Percentiles rank a stretch among this genome's conserved stretches.
These are phyloP conservation scores for Sturmia bella DNA, from an alignment of 2,888 invertebrate species.

Conservation along the genomic window DNA sequence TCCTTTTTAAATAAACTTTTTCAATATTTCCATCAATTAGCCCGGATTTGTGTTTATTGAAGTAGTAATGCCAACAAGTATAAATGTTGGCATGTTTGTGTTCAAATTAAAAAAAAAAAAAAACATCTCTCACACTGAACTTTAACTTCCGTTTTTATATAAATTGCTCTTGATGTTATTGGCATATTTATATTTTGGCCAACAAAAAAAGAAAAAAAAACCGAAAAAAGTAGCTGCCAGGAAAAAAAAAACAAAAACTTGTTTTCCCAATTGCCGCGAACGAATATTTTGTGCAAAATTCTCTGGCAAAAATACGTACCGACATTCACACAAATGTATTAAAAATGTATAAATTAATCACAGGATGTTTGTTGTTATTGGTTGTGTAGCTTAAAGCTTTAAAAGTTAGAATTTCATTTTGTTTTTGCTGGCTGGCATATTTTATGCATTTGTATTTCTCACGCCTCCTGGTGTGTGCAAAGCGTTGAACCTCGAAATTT, in stretches of 20 bases:
- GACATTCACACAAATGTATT: conserved; percentile 13
- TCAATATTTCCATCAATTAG: not conserved
- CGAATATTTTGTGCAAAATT: conserved; percentile 34
- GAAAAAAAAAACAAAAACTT: conserved; percentile 3
- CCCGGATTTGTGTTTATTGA: not conserved
- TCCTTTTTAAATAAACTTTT: not conserved
- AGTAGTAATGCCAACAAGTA: conserved; percentile 9
- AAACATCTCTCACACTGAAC: conserved; percentile 39
- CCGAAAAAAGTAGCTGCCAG: not conserved
- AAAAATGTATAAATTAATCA: conserved; percentile 59
- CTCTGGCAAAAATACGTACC: conserved; percentile 6
- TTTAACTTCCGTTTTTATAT: conserved; percentile 64
- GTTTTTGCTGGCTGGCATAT: too few relatives aligned
- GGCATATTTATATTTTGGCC: conserved; percentile 60
- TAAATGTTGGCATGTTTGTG: not conserved
- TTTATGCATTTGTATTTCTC: not conserved
- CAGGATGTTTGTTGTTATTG: conserved; percentile 56
- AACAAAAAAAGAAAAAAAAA: conserved; percentile 12
- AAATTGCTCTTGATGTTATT: conserved; percentile 67
- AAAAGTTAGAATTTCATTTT: conserved; percentile 52
- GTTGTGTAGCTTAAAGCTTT: conserved; percentile 52
- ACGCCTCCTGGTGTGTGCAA: not conserved
- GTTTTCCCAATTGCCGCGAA: not conserved
- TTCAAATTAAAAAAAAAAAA: conserved; percentile 6
- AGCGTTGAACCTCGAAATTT: conserved; percentile 45